Base-by-base conservation (phyloP, 2,113 vertebrate genomes). In the Pan troglodytes region DNA sequence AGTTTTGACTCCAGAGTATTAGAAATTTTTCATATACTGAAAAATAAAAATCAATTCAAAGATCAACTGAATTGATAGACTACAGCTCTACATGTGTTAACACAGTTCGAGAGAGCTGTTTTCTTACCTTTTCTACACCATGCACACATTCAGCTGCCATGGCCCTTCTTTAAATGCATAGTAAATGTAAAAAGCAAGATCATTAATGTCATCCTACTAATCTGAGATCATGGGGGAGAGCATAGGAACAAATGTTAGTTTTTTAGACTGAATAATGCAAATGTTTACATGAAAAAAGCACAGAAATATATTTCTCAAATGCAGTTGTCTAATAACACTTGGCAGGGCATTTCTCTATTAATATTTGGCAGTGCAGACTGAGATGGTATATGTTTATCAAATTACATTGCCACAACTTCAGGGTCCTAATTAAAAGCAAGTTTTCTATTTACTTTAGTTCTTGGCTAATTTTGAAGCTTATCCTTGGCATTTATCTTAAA, bases 41-140 rank as follows among this genome's bases (percentile, higher is more conserved):
- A 72, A 93, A 81, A 72, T 57, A 70, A 96, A 89, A 92, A n/a
- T 82, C 80, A 70, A 57, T 22, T 64, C 32, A 40, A 59, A 93
- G n/a, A 8, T 17, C 55, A 84, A 57, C 6, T 35, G 43, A 83
- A 50, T 48, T 17, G 10, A 90, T 43, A 88, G 95, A 38, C 55
- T 50, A 73, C 0, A 73, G 17, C n/a, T 95, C 27, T 76, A 2
- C 32, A 9, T 76, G 2, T 23, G 59, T 68, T 48, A 25, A 55
- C 20, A 35, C 6, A 64, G 88, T 14, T 55, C 38, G 59, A 72
- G 73, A 18, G n/a, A 88, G 30, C 12, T 79, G 1, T 88, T 88
- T 95, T 50, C 45, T 52, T 88, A 64, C 2, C 2, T 27, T 87
- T 86, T 50, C 35, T 59, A n/a, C 1, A 52, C 2, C 72, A 5